Base-by-base conservation (phyloP, 2,888 invertebrate species). In the Eilema depressum region DNA sequence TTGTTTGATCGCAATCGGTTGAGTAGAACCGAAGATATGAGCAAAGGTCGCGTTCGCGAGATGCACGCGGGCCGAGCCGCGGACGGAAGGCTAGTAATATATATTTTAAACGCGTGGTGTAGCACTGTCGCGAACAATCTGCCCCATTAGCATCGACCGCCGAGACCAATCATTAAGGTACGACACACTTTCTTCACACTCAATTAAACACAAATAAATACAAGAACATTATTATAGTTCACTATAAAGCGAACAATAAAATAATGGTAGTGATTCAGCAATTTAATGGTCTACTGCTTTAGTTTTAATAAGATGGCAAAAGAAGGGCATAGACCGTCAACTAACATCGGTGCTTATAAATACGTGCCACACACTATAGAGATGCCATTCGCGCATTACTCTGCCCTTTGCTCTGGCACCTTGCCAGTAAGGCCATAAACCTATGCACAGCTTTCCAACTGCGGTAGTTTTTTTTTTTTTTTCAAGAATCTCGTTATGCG, bases 171-270 rank as follows among this genome's bases (percentile, higher is more conserved):
- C 84, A 87, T 84, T 83, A 82, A 72, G 73, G 47, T 63, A 68
- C 67, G 77, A 76, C 68, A 75, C 81, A 79, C 71, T 82, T 75
- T 81, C 81, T 88, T 87, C 85, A 89, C 88, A 83, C 83, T 82
- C 87, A 87, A 91, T 90, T 91, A 85, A 86, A 82, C 87, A 85
- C 79, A 76, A 73, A 84, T 75, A 82, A 80, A 85, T 77, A 77
- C 20, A n/a, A 77, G 75, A 71, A 65, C 72, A 74, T 65, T 71
- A 71, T 41, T 4, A 20, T 20, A 20, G 53, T 20, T n/a, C 53
- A 53, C 20, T 47, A 17, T 17, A 20, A 41, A 1, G 20, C 47
- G 3, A 47, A 47, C 47, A 20, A 47, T 47, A 20, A 2, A 47
- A 53, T 2, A 53, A 20, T 5, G 47, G 5, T 5, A 47, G 17